Conservation (phyloP, 2,113 vertebrate genomes). For the Lepisosteus oculatus region DNA sequence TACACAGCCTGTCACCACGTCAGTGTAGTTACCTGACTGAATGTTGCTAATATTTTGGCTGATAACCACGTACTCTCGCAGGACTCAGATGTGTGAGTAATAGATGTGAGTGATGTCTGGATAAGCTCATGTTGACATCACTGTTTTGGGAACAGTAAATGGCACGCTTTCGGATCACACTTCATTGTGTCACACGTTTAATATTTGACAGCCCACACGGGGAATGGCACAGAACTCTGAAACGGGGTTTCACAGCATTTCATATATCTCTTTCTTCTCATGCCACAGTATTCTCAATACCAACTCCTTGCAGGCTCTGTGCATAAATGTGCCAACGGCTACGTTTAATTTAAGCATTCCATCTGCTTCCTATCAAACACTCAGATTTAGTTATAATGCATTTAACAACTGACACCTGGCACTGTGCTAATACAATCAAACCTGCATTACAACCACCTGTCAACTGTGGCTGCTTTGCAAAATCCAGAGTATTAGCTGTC, state of each 20-base stretch:
- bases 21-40: not conserved
- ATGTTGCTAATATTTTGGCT: too few species aligned
- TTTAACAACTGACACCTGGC: slow-evolving; percentile 43
- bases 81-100: not conserved
- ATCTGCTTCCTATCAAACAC: slow-evolving; percentile 42
- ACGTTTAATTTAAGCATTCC: not conserved
- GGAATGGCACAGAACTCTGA: not conserved
- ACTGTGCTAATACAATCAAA: slow-evolving; percentile 1
- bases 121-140: not conserved
- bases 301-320: not conserved
- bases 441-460: not conserved
- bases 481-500: too few species aligned
- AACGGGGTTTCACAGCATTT: not conserved
- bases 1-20: not conserved
- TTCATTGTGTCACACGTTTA: not conserved
- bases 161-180: not conserved
- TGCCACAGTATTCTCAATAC: not conserved
- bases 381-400: slow-evolving; percentile 42
- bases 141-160: not conserved
- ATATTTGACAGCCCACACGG: not conserved
- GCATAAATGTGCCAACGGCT: slow-evolving; percentile 23
- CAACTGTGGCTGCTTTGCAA: not conserved
- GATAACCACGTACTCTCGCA: too few species aligned
- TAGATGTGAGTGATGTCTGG: not conserved
- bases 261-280: not conserved